These are phyloP conservation scores for Oreortyx pictus DNA, from an alignment of 2,797 vertebrate genomes.

Conservation along the genomic window DNA sequence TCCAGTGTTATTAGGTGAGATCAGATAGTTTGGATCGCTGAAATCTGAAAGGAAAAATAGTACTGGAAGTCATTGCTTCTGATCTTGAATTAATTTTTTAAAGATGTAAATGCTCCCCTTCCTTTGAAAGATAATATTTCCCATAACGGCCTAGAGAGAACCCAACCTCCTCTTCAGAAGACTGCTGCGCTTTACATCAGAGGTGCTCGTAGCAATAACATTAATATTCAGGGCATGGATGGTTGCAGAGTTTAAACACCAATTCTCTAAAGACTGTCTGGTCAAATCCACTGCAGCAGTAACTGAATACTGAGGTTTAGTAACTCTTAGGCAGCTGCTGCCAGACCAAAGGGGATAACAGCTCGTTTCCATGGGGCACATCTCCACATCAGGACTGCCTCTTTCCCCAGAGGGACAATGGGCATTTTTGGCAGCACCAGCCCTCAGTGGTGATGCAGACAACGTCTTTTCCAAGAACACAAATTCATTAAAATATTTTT, in stretches of 20 bases:
- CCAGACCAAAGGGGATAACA: fast-evolving
- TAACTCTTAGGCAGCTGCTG: background rate
- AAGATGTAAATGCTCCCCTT: conserved; percentile 9
- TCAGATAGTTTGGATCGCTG: background rate
- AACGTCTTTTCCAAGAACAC: background rate
- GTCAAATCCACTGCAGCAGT: background rate
- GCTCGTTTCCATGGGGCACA: background rate
- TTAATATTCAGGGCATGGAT: background rate
- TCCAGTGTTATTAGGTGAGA: background rate
- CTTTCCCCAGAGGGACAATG: background rate
- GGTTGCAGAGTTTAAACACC: background rate
- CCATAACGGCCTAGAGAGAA: background rate
- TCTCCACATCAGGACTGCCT: background rate
- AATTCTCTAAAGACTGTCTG: background rate
- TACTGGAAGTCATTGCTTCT: background rate
- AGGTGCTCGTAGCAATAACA: background rate
- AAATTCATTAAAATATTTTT: conserved; percentile 39
- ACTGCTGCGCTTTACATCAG: background rate
- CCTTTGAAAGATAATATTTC: conserved; percentile 38
- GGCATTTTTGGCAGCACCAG: background rate
- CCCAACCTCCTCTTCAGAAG: background rate
- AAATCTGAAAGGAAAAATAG: conserved; percentile 22
- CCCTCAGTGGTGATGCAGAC: background rate
- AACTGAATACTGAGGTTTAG: background rate
- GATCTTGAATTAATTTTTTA: conserved; percentile 10